phyloP scores from a whole-genome alignment of 2,888 invertebrate species.

The Mantis religiosa region DNA sequence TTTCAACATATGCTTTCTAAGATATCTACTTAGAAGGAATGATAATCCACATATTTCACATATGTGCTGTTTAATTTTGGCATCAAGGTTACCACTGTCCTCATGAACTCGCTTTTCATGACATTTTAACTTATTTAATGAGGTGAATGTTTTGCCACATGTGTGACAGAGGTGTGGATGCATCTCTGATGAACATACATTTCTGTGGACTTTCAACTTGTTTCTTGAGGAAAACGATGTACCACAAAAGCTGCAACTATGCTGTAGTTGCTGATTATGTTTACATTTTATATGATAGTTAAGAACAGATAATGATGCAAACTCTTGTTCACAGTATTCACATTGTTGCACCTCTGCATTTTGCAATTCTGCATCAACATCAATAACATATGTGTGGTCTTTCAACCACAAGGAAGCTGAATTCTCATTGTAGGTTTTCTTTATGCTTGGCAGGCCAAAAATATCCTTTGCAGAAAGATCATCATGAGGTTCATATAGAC shows the following conservation, averaged over 20 bases:
- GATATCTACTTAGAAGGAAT: not conserved
- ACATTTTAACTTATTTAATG: conserved; percentile 2
- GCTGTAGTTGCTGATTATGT: not conserved
- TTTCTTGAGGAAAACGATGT: not conserved
- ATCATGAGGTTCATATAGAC: not conserved
- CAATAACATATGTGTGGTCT: not conserved
- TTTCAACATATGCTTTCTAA: conserved; percentile 4
- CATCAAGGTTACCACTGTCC: not conserved
- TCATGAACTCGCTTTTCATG: conserved; percentile 10
- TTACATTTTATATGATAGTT: not conserved
- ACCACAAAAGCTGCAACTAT: not conserved
- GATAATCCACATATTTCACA: conserved; percentile 7
- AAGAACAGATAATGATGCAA: not conserved
- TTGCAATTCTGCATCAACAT: not conserved
- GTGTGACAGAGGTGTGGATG: not conserved
- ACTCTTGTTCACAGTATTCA: not conserved
- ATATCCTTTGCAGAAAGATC: conserved; percentile 8
- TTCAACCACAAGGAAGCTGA: not conserved
- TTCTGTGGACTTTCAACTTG: not conserved
- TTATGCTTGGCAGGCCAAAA: not conserved
- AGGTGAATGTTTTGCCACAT: conserved; percentile 4
- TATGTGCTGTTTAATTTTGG: not conserved
- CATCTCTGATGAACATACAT: not conserved
- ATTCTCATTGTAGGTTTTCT: not conserved
- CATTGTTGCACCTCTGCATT: not conserved